Conservation (phyloP, 2,797 vertebrate genomes). For the Kryptolebias ocellatus region DNA sequence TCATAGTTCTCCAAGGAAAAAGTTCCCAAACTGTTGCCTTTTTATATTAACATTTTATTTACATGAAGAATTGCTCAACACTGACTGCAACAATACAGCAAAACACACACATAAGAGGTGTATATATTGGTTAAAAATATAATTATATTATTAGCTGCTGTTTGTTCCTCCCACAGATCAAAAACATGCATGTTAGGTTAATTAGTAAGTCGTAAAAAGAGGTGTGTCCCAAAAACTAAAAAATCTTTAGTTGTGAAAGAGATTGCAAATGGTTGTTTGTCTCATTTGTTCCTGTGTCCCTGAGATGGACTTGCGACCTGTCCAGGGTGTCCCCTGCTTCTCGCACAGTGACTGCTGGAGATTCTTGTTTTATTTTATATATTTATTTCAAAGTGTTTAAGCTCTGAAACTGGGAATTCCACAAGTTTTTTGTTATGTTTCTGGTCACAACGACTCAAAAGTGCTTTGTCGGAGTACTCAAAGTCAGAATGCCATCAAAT, state of each 20-base stretch:
- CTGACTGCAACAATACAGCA: background rate
- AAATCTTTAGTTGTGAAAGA: no score
- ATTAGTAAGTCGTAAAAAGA: no score
- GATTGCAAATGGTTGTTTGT: no score
- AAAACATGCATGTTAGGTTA: no score
- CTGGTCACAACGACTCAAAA: slow-evolving; percentile 4
- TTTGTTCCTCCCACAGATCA: no score
- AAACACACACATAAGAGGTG: background rate
- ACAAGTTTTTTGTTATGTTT: slow-evolving; percentile 8
- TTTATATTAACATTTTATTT: background rate
- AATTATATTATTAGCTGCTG: no score
- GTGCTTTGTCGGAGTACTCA: slow-evolving; percentile 32
- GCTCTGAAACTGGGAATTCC: slow-evolving; percentile 19
- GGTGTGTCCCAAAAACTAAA: no score
- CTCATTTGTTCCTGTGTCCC: no score
- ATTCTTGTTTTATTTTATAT: background rate
- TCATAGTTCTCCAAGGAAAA: background rate
- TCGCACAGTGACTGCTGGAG: no score
- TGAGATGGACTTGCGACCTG: no score
- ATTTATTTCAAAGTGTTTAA: background rate
- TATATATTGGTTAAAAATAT: background rate
- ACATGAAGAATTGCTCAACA: background rate
- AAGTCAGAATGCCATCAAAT: slow-evolving; percentile 22
- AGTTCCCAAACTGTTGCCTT: background rate
- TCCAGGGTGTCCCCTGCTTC: no score